Evolutionary conservation across 2,888 invertebrate genomes (phyloP).

Genomic region (Timema podura): DNA sequence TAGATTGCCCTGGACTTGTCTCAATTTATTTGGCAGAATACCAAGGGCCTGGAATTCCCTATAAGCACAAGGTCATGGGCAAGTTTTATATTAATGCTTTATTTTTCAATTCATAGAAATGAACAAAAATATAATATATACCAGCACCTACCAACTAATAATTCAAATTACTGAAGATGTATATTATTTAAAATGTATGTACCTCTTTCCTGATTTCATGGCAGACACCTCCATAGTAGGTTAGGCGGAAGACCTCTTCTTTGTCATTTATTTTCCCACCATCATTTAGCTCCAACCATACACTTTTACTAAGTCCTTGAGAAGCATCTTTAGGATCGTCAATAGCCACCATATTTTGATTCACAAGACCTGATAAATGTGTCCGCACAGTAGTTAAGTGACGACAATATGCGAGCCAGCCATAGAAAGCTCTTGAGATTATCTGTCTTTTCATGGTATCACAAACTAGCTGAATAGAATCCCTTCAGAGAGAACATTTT

Average conservation of each 20-base stretch:
- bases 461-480: conserved; percentile 71
- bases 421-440: conserved; percentile 91
- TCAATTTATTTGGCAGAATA: too few relatives aligned
- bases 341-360: conserved; percentile 61
- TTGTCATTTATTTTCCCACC: conserved; percentile 57
- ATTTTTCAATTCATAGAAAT: too few relatives aligned
- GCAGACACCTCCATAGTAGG: conserved; percentile 84
- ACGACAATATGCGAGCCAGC: conserved; percentile 92
- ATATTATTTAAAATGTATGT: conserved; percentile 16
- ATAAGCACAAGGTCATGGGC: too few relatives aligned
- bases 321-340: conserved; percentile 35
- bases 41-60: too few relatives aligned
- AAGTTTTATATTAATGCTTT: too few relatives aligned
- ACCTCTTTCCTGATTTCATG: conserved; percentile 66
- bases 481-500: conserved; percentile 40
- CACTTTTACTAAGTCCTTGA: conserved; percentile 66
- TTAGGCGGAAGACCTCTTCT: conserved; percentile 73
- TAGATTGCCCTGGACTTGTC: too few relatives aligned
- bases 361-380: conserved; percentile 84
- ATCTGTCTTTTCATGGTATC: conserved; percentile 94
- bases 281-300: conserved; percentile 62
- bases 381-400: conserved; percentile 89
- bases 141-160: too few relatives aligned
- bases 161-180: too few relatives aligned
- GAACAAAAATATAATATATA: too few relatives aligned